These are phyloP conservation scores for Sarcophaga bullata DNA, from an alignment of 1,140 invertebrate genomes.

Conservation along the genomic window DNA sequence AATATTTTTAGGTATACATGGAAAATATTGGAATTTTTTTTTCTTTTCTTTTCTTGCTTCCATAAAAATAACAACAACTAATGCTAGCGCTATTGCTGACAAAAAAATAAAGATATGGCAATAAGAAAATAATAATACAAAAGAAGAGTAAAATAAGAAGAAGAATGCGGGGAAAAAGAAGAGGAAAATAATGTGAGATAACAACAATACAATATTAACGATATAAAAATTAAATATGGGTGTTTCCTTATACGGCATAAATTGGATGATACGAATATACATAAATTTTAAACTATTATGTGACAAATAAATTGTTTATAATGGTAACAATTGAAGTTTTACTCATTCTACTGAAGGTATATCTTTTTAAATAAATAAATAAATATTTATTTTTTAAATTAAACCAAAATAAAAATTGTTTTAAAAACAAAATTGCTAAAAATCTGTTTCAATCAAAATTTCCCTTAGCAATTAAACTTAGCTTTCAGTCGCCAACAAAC, in stretches of 20 bases:
- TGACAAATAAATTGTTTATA: too few relatives aligned
- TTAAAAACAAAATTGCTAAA: too few relatives aligned
- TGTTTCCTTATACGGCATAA: background rate
- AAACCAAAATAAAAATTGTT: too few relatives aligned
- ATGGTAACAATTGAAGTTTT: too few relatives aligned
- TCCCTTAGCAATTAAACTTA: too few relatives aligned
- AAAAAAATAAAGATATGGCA: background rate
- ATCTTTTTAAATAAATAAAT: too few relatives aligned
- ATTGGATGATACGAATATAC: too few relatives aligned
- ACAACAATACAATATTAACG: background rate
- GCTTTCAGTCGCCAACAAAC: too few relatives aligned
- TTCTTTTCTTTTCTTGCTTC: background rate
- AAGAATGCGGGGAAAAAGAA: background rate
- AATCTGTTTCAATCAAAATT: too few relatives aligned
- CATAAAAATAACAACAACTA: slow-evolving; percentile 4
- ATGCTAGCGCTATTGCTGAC: background rate
- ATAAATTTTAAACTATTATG: too few relatives aligned
- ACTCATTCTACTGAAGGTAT: too few relatives aligned
- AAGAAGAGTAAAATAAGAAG: background rate
- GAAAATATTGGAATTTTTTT: slow-evolving; percentile 19
- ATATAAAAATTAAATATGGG: background rate
- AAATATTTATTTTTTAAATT: too few relatives aligned
- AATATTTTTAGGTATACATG: background rate
- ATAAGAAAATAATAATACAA: background rate
- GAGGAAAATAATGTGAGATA: slow-evolving; percentile 4